Conservation (phyloP, 2,797 vertebrate genomes). For the Sebastes itinus region DNA sequence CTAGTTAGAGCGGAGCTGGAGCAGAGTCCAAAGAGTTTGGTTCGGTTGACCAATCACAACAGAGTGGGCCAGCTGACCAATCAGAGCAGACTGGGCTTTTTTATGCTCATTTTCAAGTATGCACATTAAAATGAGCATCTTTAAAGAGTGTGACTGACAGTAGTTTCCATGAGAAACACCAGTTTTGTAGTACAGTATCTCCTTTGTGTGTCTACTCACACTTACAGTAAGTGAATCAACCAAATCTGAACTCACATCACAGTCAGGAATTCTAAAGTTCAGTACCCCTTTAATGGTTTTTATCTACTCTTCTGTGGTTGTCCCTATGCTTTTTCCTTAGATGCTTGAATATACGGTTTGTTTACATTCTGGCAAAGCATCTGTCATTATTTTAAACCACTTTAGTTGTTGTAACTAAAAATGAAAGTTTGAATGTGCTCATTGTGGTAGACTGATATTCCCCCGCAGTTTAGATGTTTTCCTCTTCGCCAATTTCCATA, state of each 20-base stretch:
- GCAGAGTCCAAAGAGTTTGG: no score
- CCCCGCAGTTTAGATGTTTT: slow-evolving; percentile 20
- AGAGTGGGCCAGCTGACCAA: no score
- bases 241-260: background rate
- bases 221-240: background rate
- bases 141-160: background rate
- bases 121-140: no score
- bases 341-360: slow-evolving; percentile 17
- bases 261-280: background rate
- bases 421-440: slow-evolving; percentile 16
- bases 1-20: no score
- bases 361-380: slow-evolving; percentile 29
- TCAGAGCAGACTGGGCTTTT: no score
- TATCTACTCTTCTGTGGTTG: slow-evolving; percentile 3
- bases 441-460: slow-evolving; percentile 26
- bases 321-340: slow-evolving; percentile 1
- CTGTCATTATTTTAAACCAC: slow-evolving; percentile 9
- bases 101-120: no score
- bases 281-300: background rate
- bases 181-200: background rate
- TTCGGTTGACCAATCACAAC: no score
- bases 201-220: background rate
- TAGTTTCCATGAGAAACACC: background rate
- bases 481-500: background rate
- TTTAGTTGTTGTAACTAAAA: slow-evolving; percentile 39